phyloP scores from a whole-genome alignment of 2,888 invertebrate genomes.

The Hybos culiciformis region DNA sequence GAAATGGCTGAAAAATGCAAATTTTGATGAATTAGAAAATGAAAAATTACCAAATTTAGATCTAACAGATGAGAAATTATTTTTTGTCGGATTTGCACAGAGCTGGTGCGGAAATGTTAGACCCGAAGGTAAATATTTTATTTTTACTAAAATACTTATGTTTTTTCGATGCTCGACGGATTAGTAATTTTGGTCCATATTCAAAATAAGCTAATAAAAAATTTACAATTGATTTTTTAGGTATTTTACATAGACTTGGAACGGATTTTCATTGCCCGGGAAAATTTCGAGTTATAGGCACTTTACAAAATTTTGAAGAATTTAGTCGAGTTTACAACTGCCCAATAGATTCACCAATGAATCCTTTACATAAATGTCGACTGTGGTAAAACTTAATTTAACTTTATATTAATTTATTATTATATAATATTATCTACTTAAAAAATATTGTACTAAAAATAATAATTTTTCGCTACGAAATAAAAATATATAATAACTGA shows the following conservation, averaged over 20 bases:
- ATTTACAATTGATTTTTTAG: too few species aligned
- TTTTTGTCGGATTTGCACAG: slow-evolving; percentile 18
- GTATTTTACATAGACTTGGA: slow-evolving; percentile 10
- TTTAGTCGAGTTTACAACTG: slow-evolving; percentile 15
- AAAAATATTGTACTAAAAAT: too few species aligned
- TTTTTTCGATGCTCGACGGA: too few species aligned
- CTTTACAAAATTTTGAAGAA: slow-evolving; percentile 14
- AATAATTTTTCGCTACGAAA: too few species aligned
- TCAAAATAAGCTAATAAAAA: too few species aligned
- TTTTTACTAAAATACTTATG: too few species aligned
- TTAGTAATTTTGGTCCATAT: too few species aligned
- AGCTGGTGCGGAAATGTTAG: slow-evolving; percentile 16
- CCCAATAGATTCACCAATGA: slow-evolving; percentile 8
- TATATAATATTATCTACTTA: too few species aligned
- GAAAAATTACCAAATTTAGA: slow-evolving; percentile 15
- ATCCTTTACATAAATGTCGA: neutral
- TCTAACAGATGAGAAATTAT: slow-evolving; percentile 16
- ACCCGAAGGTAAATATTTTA: too few species aligned
- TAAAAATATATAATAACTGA: too few species aligned
- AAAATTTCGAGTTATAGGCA: slow-evolving; percentile 16
- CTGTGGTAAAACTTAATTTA: too few species aligned
- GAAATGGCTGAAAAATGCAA: slow-evolving; percentile 41
- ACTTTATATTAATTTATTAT: too few species aligned
- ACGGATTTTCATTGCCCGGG: slow-evolving; percentile 16
- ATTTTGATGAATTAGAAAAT: slow-evolving; percentile 32